phyloP scores from a whole-genome alignment of 2,113 vertebrate species.

The Xerus inauris region DNA sequence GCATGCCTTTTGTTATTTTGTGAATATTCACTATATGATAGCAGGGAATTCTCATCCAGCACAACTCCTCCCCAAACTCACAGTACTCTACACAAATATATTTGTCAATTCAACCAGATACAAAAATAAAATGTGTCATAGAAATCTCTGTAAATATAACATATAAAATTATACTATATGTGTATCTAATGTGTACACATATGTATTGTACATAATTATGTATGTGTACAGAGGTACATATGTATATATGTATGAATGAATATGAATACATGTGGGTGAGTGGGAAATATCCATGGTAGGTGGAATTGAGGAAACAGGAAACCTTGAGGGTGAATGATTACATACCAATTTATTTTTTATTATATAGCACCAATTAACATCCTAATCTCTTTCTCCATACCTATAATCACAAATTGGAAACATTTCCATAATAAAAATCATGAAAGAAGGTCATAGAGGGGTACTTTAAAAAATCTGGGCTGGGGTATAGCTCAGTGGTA shows the following conservation, averaged over 20 bases:
- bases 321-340: neutral
- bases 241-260: neutral
- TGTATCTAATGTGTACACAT: no score
- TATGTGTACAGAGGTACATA: neutral
- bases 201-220: neutral
- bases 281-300: neutral
- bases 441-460: neutral
- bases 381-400: neutral
- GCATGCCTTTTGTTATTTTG: neutral
- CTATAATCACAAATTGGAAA: neutral
- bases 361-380: neutral
- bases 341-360: neutral
- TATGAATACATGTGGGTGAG: neutral
- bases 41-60: neutral
- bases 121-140: neutral
- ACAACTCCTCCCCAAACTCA: neutral
- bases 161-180: neutral
- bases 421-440: neutral
- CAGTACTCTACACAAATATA: neutral
- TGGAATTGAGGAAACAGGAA: neutral
- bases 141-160: neutral
- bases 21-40: neutral
- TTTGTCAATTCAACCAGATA: neutral
- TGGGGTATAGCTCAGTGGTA: neutral
- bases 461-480: neutral